Conservation (phyloP, 1,140 invertebrate species). For the Penaeus japonicus region DNA sequence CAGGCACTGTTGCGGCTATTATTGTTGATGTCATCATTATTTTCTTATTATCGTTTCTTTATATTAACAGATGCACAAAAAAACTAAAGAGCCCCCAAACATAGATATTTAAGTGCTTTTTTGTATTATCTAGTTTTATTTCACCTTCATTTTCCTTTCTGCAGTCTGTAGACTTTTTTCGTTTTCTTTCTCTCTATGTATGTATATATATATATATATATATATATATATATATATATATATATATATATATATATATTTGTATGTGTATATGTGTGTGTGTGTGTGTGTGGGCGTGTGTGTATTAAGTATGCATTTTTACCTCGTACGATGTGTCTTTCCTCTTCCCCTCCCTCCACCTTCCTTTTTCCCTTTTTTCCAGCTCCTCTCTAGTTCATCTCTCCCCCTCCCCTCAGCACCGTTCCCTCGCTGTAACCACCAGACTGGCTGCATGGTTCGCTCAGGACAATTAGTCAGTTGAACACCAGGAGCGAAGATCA, state of each 20-base stretch:
- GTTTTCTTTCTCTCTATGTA: no score
- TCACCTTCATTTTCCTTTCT: no score
- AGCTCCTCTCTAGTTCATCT: background rate
- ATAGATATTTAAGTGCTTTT: no score
- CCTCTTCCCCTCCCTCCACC: background rate
- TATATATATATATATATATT: background rate
- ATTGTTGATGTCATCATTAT: no score
- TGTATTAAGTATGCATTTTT: background rate
- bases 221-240: conserved; percentile 4
- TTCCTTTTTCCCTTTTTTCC: background rate
- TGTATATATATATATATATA: conserved; percentile 11
- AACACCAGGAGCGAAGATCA: conserved; percentile 31
- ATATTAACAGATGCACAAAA: background rate
- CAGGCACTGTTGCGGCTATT: no score
- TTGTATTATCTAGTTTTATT: background rate
- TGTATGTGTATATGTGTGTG: no score
- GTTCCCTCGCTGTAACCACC: background rate
- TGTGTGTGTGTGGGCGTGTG: background rate
- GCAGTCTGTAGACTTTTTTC: no score
- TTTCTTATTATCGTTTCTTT: no score
- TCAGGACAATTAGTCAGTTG: conserved; percentile 23
- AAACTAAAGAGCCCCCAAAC: background rate
- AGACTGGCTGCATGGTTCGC: background rate
- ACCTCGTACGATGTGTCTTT: background rate
- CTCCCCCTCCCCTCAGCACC: background rate